Evolutionary conservation across 2,888 invertebrate genomes (phyloP).

Genomic region (Pimpla rufipes): DNA sequence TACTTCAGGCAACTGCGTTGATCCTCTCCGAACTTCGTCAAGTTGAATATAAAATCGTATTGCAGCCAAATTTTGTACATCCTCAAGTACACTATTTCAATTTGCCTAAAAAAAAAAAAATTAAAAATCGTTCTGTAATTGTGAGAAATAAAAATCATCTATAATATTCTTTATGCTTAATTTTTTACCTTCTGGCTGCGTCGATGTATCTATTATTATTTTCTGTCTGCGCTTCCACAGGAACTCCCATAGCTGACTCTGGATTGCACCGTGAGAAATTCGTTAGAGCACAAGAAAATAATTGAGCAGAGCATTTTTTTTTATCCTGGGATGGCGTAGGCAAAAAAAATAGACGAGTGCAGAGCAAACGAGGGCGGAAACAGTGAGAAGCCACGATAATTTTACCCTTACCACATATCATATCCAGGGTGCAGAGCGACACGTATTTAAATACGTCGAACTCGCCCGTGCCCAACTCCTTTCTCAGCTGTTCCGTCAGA

Average conservation of each 20-base stretch:
- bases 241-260: constrained; percentile 70
- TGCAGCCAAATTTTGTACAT: constrained; percentile 88
- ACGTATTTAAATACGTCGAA: constrained; percentile 75
- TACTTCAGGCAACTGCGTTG: constrained; percentile 87
- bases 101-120: constrained; percentile 79
- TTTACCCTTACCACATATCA: constrained; percentile 73
- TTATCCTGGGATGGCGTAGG: neutral
- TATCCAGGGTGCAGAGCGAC: constrained; percentile 76
- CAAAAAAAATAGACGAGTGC: too few relatives aligned
- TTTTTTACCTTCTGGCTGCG: constrained; percentile 59
- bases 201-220: constrained; percentile 54
- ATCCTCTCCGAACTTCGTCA: constrained; percentile 86
- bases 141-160: too few relatives aligned
- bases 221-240: constrained; percentile 60
- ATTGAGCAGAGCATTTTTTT: neutral
- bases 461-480: constrained; percentile 72
- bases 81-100: constrained; percentile 85
- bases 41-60: constrained; percentile 87
- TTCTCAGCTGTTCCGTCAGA: constrained; percentile 72
- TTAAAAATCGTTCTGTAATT: neutral
- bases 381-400: too few relatives aligned
- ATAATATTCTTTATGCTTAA: too few relatives aligned
- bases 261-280: too few relatives aligned
- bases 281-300: neutral
- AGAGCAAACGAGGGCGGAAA: too few relatives aligned